Conservation (phyloP, 1,140 invertebrate species). For the Nasonia giraulti region DNA sequence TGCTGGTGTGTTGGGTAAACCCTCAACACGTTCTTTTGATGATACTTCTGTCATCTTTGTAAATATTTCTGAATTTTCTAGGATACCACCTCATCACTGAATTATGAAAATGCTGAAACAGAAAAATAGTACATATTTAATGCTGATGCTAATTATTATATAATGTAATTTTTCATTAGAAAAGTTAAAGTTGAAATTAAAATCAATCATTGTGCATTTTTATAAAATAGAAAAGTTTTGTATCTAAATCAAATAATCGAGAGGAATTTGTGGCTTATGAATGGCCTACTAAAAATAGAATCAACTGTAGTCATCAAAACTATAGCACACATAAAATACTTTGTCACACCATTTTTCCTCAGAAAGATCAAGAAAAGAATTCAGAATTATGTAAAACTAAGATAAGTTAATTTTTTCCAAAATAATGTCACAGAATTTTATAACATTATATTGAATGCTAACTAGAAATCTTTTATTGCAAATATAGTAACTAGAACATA, state of each 20-base stretch:
- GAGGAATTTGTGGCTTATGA: conserved; percentile 20
- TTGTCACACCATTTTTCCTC: conserved; percentile 35
- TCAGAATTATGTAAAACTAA: neutral
- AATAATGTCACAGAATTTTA: too few relatives aligned
- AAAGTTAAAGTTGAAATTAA: neutral
- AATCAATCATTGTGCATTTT: neutral
- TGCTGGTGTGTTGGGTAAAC: conserved; percentile 64
- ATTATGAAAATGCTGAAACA: conserved; percentile 49
- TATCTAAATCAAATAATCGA: conserved; percentile 11
- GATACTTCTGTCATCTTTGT: conserved; percentile 69
- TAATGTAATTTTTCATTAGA: neutral
- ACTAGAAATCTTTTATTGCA: too few relatives aligned
- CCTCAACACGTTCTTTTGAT: conserved; percentile 70
- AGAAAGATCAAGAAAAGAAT: conserved; percentile 17
- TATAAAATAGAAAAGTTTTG: neutral
- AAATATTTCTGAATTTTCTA: conserved; percentile 61
- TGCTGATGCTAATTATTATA: neutral
- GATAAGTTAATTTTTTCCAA: neutral
- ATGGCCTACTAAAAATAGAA: conserved; percentile 45
- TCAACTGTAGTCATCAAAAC: conserved; percentile 33
- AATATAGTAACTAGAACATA: too few relatives aligned
- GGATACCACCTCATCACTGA: conserved; percentile 65
- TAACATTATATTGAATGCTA: too few relatives aligned
- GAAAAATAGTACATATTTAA: conserved; percentile 4
- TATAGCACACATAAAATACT: conserved; percentile 33